These are phyloP conservation scores for Sclerodermus sp. DNA, from an alignment of 2,888 invertebrate genomes.

Conservation along the genomic window DNA sequence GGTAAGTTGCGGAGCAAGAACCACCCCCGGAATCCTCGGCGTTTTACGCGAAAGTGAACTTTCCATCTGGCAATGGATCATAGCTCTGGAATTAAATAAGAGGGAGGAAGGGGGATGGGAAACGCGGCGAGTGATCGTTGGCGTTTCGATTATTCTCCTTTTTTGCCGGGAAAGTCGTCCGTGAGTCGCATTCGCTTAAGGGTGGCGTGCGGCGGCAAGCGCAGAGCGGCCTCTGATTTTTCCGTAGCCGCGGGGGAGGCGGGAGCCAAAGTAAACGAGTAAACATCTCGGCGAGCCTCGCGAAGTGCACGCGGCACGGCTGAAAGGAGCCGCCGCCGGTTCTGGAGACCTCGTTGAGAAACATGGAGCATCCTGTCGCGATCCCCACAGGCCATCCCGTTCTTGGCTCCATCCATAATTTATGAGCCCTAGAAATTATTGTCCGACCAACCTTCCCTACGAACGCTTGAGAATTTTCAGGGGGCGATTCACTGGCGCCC, in stretches of 20 bases:
- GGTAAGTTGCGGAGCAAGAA: no score
- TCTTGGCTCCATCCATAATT: conserved; percentile 15
- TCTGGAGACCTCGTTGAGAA: conserved; percentile 13
- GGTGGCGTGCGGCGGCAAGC: background rate
- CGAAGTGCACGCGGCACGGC: background rate
- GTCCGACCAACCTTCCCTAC: conserved; percentile 4
- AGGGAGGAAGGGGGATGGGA: no score
- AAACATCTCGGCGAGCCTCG: conserved; percentile 1
- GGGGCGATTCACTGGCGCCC: no score
- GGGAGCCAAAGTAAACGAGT: conserved; percentile 4
- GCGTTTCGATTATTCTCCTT: background rate
- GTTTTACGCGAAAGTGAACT: no score
- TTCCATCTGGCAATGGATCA: no score
- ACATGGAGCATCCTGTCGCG: conserved; percentile 15
- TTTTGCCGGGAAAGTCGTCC: background rate
- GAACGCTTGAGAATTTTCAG: conserved; percentile 1
- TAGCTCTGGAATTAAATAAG: no score
- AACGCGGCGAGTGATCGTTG: background rate
- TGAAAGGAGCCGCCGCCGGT: background rate
- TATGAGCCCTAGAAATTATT: conserved; percentile 15
- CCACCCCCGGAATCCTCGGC: no score
- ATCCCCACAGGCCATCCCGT: conserved; percentile 3
- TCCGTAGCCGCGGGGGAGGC: background rate
- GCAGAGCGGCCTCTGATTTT: background rate
- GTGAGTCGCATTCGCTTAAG: background rate